phyloP scores from a whole-genome alignment of 2,888 invertebrate species.

The Erebia aethiops region DNA sequence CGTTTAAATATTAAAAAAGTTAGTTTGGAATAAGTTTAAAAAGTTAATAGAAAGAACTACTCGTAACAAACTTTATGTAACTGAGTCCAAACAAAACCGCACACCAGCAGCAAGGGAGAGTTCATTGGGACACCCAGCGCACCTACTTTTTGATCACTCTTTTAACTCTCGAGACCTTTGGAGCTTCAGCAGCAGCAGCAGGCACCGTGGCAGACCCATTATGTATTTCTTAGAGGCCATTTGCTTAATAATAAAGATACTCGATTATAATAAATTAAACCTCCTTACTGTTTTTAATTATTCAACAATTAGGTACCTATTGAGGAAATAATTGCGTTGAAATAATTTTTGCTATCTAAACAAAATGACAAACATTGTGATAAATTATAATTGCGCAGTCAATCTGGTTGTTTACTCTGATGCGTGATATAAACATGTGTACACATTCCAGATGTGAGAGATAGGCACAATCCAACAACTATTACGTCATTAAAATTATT shows the following conservation, averaged over 20 bases:
- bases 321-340: slow-evolving; percentile 11
- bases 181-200: too few species aligned
- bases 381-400: slow-evolving; percentile 25
- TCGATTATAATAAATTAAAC: slow-evolving; percentile 4
- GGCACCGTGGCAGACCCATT: too few species aligned
- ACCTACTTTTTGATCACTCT: too few species aligned
- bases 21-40: too few species aligned
- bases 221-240: slow-evolving; percentile 26
- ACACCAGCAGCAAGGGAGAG: too few species aligned
- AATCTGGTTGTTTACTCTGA: slow-evolving; percentile 11
- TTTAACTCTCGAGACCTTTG: too few species aligned
- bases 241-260: slow-evolving; percentile 16
- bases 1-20: too few species aligned
- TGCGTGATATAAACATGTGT: slow-evolving; percentile 15
- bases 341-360: slow-evolving; percentile 16
- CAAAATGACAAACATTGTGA: slow-evolving; percentile 14
- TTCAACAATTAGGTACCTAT: too few species aligned
- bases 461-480: neutral
- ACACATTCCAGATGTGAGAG: slow-evolving; percentile 12
- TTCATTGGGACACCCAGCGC: too few species aligned
- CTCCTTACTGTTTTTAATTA: slow-evolving; percentile 7
- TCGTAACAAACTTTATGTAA: too few species aligned
- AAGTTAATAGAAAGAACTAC: too few species aligned
- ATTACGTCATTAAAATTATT: slow-evolving; percentile 10
- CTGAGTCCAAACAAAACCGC: too few species aligned